Evolutionary conservation across 2,113 vertebrate genomes (phyloP), one percentile per base, ranked within the genome.

Genomic region (Mus spicilegus): DNA sequence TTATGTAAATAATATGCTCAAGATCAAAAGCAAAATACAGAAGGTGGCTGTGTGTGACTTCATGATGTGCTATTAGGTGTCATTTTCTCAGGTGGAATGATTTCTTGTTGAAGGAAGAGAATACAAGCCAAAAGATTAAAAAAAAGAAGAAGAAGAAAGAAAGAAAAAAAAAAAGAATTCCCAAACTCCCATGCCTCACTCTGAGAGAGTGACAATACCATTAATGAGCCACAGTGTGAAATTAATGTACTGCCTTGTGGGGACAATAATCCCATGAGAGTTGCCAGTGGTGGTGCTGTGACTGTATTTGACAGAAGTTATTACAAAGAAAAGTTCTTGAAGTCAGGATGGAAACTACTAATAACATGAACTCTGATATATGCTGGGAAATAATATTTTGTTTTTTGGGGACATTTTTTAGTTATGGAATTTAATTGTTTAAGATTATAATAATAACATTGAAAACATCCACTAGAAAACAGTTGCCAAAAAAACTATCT

Each of bases 211-310:
- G 90, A 92, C 75, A 92, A 92, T 75, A 61, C 49, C 80, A 75
- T 76, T 93, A 93, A 93, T 96, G 82, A 97, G 63, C 80, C 80
- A 90, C 54, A 81, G 90, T 93, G 81, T 95, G 92, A 97, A 89
- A 92, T 97, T 92, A 96, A 96, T 95, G 92, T 4, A 86, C 22
- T 93, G 67, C 86, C 65, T 90, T 75, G 5, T 75, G 61, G 85
- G 58, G 8, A 95, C 67, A 75, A 11, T 76, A 76, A 95, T 87
- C 87, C 69, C 39, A 75, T 58, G 91, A 95, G 90, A 95, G 78
- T 70, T 0, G 3, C 58, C 65, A 81, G 30, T 81, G n/a, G 67
- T 93, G 78, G 70, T 33, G 87, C 28, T 69, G 7, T 22, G 22
- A 82, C 56, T 95, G 70, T 96, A 93, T 91, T 46, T 80, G 9